Evolutionary conservation across 2,888 invertebrate genomes (phyloP).

Genomic region (Mystacides longicornis): DNA sequence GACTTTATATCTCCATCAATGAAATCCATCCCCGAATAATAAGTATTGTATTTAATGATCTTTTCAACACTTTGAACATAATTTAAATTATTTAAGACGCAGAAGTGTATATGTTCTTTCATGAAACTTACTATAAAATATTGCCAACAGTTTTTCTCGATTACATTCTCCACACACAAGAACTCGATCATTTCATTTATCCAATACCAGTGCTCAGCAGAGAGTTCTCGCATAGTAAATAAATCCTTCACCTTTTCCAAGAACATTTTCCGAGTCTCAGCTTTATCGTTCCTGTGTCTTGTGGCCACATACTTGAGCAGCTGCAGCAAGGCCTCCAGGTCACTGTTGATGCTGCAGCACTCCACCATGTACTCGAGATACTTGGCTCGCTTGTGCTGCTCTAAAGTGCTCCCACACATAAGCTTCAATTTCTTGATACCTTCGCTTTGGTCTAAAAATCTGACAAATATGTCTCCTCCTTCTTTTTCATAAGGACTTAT

Average conservation of each 20-base stretch:
- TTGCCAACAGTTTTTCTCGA: constrained; percentile 9
- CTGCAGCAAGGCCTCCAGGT: constrained; percentile 28
- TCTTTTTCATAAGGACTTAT: neutral
- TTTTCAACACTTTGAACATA: constrained; percentile 14
- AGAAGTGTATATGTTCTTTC: constrained; percentile 16
- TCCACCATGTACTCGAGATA: constrained; percentile 30
- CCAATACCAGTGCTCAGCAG: constrained; percentile 29
- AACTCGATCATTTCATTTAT: constrained; percentile 29
- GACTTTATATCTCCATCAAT: constrained; percentile 10
- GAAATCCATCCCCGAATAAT: constrained; percentile 12
- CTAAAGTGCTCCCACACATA: constrained; percentile 14
- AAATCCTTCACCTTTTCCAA: constrained; percentile 20
- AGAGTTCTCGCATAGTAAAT: constrained; percentile 28
- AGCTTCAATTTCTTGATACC: constrained; percentile 17
- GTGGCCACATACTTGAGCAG: constrained; percentile 29
- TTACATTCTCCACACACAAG: constrained; percentile 19
- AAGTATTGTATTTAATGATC: constrained; percentile 7
- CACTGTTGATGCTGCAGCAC: constrained; percentile 32
- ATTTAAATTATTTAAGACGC: constrained; percentile 11
- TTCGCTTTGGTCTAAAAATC: constrained; percentile 8
- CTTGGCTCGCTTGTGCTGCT: constrained; percentile 18
- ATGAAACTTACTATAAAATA: constrained; percentile 27
- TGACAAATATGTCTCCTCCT: constrained; percentile 17
- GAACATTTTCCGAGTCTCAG: constrained; percentile 21
- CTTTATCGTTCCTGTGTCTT: constrained; percentile 32